Conservation (phyloP, 2,113 vertebrate species). For the Lycaon pictus region DNA sequence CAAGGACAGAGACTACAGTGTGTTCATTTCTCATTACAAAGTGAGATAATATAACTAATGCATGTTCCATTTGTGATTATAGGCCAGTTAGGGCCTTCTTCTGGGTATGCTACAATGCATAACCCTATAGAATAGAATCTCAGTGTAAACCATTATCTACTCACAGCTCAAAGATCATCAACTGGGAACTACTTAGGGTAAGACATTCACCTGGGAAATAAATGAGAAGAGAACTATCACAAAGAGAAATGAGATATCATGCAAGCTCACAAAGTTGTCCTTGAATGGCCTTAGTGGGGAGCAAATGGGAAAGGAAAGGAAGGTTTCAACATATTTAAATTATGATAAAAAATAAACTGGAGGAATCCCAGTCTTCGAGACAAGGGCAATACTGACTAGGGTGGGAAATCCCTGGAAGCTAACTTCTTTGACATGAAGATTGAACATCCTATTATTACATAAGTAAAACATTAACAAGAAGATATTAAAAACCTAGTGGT, state of each 20-base stretch:
- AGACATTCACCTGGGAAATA: background rate
- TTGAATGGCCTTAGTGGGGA: background rate
- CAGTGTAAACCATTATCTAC: background rate
- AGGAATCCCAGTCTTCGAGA: background rate
- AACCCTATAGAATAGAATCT: background rate
- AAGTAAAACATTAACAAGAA: conserved; percentile 60
- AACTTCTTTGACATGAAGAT: background rate
- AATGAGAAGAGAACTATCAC: background rate
- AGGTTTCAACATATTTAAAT: background rate
- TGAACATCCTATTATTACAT: background rate
- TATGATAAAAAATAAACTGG: background rate
- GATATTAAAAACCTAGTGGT: conserved; percentile 66
- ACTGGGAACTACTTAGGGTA: background rate
- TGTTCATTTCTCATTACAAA: background rate
- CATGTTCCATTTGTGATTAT: background rate
- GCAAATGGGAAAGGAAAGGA: background rate
- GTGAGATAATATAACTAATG: background rate
- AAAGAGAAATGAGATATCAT: background rate
- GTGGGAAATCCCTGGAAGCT: background rate
- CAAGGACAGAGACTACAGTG: background rate
- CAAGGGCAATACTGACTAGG: background rate
- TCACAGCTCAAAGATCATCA: background rate
- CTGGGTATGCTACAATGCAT: background rate
- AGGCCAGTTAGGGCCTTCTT: background rate
- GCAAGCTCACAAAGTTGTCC: background rate